Conservation (phyloP, 2,113 vertebrate species). For the Synchiropus splendidus region DNA sequence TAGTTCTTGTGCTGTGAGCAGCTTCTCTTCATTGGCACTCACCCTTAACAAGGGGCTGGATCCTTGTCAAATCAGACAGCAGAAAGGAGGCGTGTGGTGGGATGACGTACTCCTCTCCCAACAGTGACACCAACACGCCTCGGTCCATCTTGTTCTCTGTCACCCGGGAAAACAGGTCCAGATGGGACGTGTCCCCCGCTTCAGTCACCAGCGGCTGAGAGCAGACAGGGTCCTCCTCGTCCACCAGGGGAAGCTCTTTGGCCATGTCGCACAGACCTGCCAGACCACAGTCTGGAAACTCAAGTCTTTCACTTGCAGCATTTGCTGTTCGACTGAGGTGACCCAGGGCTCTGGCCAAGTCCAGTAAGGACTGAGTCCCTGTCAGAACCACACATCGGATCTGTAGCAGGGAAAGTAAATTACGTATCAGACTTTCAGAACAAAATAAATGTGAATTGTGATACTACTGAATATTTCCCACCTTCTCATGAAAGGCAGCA, state of each 20-base stretch:
- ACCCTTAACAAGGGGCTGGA: conserved; percentile 79
- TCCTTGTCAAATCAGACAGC: conserved; percentile 82
- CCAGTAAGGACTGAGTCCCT: conserved; percentile 70
- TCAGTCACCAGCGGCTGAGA: conserved; percentile 43
- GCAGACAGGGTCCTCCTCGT: conserved; percentile 28
- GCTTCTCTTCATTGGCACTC: too few species aligned
- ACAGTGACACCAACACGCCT: conserved; percentile 66
- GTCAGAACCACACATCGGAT: conserved; percentile 73
- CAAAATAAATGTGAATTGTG: neutral
- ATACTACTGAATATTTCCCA: conserved; percentile 22
- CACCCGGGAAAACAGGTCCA: conserved; percentile 72
- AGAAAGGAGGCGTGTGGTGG: conserved; percentile 81
- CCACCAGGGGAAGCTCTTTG: conserved; percentile 67
- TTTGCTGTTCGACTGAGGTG: conserved; percentile 52
- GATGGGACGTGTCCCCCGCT: conserved; percentile 41
- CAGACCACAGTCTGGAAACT: conserved; percentile 56
- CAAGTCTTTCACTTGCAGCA: conserved; percentile 17
- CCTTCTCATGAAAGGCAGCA: conserved; percentile 78
- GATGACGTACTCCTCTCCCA: conserved; percentile 84
- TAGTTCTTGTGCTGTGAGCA: too few species aligned
- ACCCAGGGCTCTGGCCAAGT: conserved; percentile 66
- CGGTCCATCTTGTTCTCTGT: conserved; percentile 65
- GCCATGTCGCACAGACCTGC: conserved; percentile 86
- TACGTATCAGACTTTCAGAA: neutral
- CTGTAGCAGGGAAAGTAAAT: conserved; percentile 48